These are phyloP conservation scores for Coptotermes formosanus DNA, from an alignment of 1,140 invertebrate genomes.

Conservation along the genomic window DNA sequence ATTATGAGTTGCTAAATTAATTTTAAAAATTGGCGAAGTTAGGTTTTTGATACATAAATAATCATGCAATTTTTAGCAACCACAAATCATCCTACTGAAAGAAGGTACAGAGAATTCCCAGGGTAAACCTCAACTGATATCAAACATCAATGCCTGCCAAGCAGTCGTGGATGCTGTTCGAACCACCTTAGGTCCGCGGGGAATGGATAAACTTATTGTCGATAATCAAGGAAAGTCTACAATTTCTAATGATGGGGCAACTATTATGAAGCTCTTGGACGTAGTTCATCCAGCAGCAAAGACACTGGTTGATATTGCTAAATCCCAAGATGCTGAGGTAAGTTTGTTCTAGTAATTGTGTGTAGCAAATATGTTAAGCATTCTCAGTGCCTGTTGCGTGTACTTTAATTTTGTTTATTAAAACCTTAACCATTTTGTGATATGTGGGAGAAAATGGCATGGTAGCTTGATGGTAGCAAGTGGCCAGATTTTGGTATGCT, in stretches of 20 bases:
- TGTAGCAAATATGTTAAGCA: constrained; percentile 23
- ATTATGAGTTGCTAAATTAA: too few relatives aligned
- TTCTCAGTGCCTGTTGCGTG: not conserved
- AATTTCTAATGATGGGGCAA: constrained; percentile 99
- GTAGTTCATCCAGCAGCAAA: constrained; percentile 98
- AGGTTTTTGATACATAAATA: too few relatives aligned
- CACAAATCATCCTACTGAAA: constrained; percentile 95
- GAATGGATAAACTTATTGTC: constrained; percentile 99
- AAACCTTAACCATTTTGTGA: not conserved
- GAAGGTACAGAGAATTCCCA: constrained; percentile 97
- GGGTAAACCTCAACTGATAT: constrained; percentile 93
- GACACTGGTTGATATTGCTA: constrained; percentile 97
- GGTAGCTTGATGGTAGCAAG: too few relatives aligned
- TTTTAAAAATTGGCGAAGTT: too few relatives aligned
- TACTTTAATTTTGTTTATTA: not conserved
- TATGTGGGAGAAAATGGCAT: too few relatives aligned
- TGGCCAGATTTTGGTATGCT: too few relatives aligned
- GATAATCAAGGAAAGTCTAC: constrained; percentile 84
- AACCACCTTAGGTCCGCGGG: constrained; percentile 96
- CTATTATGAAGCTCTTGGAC: constrained; percentile 96
- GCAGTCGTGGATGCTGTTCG: constrained; percentile 91
- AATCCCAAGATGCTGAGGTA: constrained; percentile 98
- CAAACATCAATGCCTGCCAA: constrained; percentile 99
- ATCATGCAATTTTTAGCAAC: constrained; percentile 69
- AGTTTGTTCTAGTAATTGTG: constrained; percentile 38